Percentiles rank a stretch among this genome's conserved stretches.
Evolutionary conservation across 2,797 vertebrate genomes (phyloP).

Genomic region (Phylloscopus collybita): DNA sequence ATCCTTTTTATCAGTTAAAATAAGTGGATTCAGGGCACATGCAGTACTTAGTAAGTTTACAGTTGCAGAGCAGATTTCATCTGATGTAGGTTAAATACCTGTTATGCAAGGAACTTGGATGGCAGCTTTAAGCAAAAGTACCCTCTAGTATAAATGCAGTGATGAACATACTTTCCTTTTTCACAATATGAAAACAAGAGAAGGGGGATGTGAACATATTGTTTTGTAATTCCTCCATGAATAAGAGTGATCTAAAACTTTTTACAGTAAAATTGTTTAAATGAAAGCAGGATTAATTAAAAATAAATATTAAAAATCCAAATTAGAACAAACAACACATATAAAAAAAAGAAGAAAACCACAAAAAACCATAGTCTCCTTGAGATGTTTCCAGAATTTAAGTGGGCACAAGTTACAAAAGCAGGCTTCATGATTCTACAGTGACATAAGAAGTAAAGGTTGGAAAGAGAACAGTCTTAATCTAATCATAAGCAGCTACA

Average conservation of each 20-base stretch:
- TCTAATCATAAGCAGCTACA: slow-evolving; percentile 25
- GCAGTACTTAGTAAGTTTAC: neutral
- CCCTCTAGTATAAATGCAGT: neutral
- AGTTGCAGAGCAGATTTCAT: neutral
- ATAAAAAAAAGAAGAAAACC: neutral
- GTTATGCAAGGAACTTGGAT: neutral
- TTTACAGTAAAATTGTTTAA: neutral
- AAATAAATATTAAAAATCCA: neutral
- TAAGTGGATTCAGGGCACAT: neutral
- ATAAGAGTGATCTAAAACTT: neutral
- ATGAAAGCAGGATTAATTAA: neutral
- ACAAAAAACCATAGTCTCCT: neutral
- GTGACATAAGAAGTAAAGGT: neutral
- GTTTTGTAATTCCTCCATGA: neutral
- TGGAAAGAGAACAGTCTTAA: slow-evolving; percentile 1
- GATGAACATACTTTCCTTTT: neutral
- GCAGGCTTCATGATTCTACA: neutral
- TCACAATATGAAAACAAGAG: neutral
- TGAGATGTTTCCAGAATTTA: neutral
- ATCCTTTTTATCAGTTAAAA: neutral
- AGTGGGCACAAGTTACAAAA: neutral
- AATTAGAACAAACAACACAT: neutral
- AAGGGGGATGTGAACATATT: neutral
- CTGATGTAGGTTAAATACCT: neutral
- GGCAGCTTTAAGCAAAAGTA: neutral